Evolutionary conservation across 2,888 invertebrate species (phyloP), one percentile per base, ranked within the genome.

Genomic region (Dendrolimus houi): DNA sequence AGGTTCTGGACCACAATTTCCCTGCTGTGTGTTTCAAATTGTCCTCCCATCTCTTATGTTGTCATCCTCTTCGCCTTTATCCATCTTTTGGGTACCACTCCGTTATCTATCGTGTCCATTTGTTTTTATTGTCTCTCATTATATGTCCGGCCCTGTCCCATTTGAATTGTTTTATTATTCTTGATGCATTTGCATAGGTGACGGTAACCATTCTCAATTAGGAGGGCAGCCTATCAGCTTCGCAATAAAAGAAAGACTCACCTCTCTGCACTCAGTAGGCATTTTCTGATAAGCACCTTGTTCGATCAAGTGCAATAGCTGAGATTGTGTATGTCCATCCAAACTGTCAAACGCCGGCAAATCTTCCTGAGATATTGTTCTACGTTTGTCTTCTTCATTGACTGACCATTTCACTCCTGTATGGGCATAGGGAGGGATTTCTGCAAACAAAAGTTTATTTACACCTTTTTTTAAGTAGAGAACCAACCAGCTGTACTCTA

Each of bases 261-360:
- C 93, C 91, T 95, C 95, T 68, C 95, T 85, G 62, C 94, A 93
- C 63, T 95, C 95, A 0, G 93, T 91, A 1, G 93, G 93, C 77
- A 94, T 93, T 72, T 94, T 93, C 62, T 94, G 94, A 67, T 96
- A 94, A 57, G 95, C 95, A 67, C 96, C 95, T 72, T 94, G 94
- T 68, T 95, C 95, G 56, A 94, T 93, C 52, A 96, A 93, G 63
- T 95, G 95, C 56, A 93, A 77, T 56, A 96, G 79, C 63, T 94
- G 92, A 59, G 94, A 92, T 74, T 96, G 95, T 0, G 96, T 95
- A 75, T 96, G 95, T n/a, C 93, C 93, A 80, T 97, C 97, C 67
- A 97, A 78, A 13, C 95, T 95, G 62, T 94, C 93, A 73, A 97
- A 97, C 41, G 79, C 71, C 0, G 88, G 87, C 58, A 89, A 60